Percentiles rank a stretch among this genome's conserved stretches.
These are phyloP conservation scores for Mirounga angustirostris DNA, from an alignment of 2,113 vertebrate genomes.

Conservation along the genomic window DNA sequence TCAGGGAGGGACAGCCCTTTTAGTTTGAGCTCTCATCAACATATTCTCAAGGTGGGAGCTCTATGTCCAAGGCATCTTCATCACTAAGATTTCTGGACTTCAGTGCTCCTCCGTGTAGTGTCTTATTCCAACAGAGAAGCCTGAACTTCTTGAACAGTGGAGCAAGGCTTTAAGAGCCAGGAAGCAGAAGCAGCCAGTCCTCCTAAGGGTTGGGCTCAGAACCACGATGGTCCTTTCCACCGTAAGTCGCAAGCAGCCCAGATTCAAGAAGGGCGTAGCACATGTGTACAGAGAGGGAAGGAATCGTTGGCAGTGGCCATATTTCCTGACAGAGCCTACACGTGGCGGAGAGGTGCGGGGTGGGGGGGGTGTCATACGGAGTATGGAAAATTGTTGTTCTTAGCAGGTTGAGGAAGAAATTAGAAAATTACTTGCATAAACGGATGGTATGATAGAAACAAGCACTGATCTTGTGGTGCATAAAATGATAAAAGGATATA, in stretches of 20 bases:
- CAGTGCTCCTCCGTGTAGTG: not conserved
- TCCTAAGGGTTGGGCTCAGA: not conserved
- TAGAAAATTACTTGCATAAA: conserved; percentile 11
- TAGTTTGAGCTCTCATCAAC: not conserved
- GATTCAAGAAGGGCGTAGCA: not conserved
- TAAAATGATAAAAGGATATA: not conserved
- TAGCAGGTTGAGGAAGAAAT: not conserved
- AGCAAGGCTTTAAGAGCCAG: not conserved
- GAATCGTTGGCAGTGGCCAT: not conserved
- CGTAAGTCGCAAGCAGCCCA: not conserved
- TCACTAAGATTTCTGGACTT: not conserved
- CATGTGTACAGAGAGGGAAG: not conserved
- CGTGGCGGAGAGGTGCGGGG: rapidly evolving
- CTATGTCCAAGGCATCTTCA: not conserved
- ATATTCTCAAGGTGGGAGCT: not conserved
- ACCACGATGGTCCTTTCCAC: not conserved
- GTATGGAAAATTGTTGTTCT: not conserved
- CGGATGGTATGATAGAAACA: not conserved
- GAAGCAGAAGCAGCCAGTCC: not conserved
- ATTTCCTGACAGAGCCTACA: not conserved
- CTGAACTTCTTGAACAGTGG: not conserved
- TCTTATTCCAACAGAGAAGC: not conserved
- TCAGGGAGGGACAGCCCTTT: not conserved
- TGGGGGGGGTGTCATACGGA: not conserved
- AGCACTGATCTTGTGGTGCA: not conserved